Evolutionary conservation across 92 coral and sea anemone genomes (phyloP).

Genomic region (Porites rus): DNA sequence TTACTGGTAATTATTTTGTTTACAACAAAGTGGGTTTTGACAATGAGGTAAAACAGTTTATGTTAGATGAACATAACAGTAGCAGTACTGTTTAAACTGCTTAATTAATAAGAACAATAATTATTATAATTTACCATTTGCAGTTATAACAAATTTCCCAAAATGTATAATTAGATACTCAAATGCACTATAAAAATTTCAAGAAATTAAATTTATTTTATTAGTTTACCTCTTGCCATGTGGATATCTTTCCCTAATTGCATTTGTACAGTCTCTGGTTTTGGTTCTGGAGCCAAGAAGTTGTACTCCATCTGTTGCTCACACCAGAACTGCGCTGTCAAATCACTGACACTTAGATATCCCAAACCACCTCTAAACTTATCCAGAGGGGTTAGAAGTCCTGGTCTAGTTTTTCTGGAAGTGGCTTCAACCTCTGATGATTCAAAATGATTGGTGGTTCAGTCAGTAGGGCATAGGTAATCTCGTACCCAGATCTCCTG

Average conservation of each 20-base stretch:
- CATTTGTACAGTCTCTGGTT: conserved; percentile 40
- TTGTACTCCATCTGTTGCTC: conserved; percentile 79
- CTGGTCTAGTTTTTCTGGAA: neutral
- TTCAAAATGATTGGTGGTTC: too few species aligned
- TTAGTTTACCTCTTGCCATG: conserved; percentile 66
- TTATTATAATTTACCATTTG: too few species aligned
- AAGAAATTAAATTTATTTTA: neutral
- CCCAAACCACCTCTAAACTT: conserved; percentile 58
- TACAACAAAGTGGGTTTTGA: too few species aligned
- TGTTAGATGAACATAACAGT: too few species aligned
- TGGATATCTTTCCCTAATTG: conserved; percentile 65
- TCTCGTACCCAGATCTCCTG: too few species aligned
- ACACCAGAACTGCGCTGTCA: conserved; percentile 75
- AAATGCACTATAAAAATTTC: neutral
- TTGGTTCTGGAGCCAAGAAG: conserved; percentile 45
- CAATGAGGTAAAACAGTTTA: too few species aligned
- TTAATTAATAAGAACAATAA: too few species aligned
- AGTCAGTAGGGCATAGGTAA: too few species aligned
- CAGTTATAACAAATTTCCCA: too few species aligned
- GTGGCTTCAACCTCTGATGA: neutral
- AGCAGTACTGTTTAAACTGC: too few species aligned
- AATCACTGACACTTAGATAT: conserved; percentile 71
- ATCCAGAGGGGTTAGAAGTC: conserved; percentile 47
- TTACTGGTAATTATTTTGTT: too few species aligned
- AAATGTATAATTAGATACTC: too few species aligned